These are phyloP conservation scores for Semotilus atromaculatus DNA, from an alignment of 2,797 vertebrate species.

Conservation along the genomic window DNA sequence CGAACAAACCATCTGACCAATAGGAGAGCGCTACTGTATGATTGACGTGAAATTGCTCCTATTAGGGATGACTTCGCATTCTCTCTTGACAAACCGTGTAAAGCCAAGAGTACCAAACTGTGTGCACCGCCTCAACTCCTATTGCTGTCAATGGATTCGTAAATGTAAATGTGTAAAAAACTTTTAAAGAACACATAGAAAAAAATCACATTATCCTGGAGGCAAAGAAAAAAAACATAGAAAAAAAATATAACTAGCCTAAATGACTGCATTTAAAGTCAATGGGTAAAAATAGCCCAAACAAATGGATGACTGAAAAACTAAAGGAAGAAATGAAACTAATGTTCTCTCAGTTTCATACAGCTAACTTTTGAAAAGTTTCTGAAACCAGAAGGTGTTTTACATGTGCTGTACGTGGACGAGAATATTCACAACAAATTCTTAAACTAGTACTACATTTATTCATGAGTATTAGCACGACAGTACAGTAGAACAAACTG, in stretches of 20 bases:
- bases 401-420: background rate
- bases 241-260: too few species aligned
- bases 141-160: background rate
- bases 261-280: background rate
- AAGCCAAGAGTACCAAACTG: conserved; percentile 74
- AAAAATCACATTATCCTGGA: background rate
- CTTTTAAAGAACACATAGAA: background rate
- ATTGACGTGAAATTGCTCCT: conserved; percentile 58
- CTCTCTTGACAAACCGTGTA: conserved; percentile 62
- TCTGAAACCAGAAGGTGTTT: background rate
- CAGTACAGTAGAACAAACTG: background rate
- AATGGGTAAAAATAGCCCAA: background rate
- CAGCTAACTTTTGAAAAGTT: background rate
- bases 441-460: background rate
- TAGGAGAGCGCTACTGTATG: background rate
- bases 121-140: conserved; percentile 6
- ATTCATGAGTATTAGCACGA: background rate
- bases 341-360: background rate
- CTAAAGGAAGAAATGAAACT: conserved; percentile 4
- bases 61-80: conserved; percentile 37
- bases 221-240: too few species aligned
- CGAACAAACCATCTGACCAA: conserved; percentile 36
- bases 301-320: background rate
- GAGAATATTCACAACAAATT: background rate
- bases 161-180: background rate